Evolutionary conservation across 2,797 vertebrate species (phyloP), one percentile per base, ranked within the genome.

Genomic region (Harpagifer antarcticus): DNA sequence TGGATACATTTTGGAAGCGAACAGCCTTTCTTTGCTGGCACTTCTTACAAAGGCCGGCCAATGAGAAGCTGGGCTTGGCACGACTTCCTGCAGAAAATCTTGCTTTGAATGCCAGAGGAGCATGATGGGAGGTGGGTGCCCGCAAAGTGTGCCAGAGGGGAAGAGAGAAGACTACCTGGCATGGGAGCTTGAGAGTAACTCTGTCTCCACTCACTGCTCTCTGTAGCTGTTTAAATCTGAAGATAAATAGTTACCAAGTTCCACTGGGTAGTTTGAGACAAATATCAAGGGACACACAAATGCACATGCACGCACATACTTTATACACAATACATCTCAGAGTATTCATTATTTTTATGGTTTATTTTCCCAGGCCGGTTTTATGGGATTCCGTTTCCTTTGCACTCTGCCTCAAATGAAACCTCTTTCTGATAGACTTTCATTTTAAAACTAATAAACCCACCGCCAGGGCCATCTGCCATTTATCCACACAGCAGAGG

Each of bases 311-410:
- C 19, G 16, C 44, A 33, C 42, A 58, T 47, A 62, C 23, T n/a
- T 50, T 31, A 40, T 66, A 56, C 55, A 58, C 16, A 81, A 57
- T 8, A 4, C 55, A 72, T 87, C 74, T 55, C 56, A 0, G 82
- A 81, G 87, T 79, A 66, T 85, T 89, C 77, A 89, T 89, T 88
- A 84, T 84, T 85, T 89, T 85, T 66, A 83, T 56, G 33, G 42
- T 66, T 54, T 52, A 19, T 74, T 66, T 85, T 55, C 63, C 12
- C 40, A 47, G 71, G 45, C 16, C 11, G 44, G 53, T 64, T 83
- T 69, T 76, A 40, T 62, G 43, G 15, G 2, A 61, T 67, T 19
- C 14, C 6, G 19, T 54, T 59, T 69, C 58, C 58, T 74, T 63
- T 48, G 44, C 67, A 52, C 65, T 59, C 37, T 53, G 15, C 54